Conservation (phyloP, 2,888 invertebrate species). For the Dichetophora obliterata region DNA sequence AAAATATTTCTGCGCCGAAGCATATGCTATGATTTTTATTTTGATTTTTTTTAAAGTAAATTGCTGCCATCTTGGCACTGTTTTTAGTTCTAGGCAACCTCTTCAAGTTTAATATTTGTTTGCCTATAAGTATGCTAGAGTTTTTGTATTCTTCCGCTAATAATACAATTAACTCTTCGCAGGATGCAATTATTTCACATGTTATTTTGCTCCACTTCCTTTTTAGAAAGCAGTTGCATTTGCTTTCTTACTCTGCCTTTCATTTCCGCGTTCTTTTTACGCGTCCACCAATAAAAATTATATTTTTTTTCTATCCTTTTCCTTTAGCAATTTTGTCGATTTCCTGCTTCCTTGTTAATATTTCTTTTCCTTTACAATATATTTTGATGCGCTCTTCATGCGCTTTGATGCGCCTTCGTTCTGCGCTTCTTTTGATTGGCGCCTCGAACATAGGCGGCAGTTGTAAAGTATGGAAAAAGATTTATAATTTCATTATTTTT, state of each 20-base stretch:
- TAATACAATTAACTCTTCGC: neutral
- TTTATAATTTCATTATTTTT: conserved; percentile 59
- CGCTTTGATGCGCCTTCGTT: neutral
- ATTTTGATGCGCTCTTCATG: neutral
- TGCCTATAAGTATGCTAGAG: neutral
- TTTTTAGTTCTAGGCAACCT: neutral
- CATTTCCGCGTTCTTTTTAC: conserved; percentile 20
- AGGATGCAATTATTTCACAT: conserved; percentile 26
- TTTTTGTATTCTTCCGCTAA: neutral
- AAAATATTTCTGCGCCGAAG: neutral
- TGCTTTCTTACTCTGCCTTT: neutral
- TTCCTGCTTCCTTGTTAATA: conserved; percentile 34
- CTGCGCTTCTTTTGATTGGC: conserved; percentile 4
- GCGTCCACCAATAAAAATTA: conserved; percentile 32
- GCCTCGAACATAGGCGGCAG: neutral
- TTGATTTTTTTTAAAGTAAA: neutral
- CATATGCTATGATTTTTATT: neutral
- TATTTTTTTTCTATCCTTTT: conserved; percentile 5
- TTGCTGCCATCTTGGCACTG: neutral
- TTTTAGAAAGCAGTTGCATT: neutral
- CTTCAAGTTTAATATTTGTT: neutral
- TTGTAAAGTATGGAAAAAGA: neutral
- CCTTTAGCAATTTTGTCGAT: conserved; percentile 19
- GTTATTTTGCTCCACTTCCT: neutral
- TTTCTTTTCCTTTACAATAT: conserved; percentile 1